These are phyloP conservation scores for Calyptommatus sinebrachiatus DNA, from an alignment of 2,113 vertebrate genomes.

Conservation along the genomic window DNA sequence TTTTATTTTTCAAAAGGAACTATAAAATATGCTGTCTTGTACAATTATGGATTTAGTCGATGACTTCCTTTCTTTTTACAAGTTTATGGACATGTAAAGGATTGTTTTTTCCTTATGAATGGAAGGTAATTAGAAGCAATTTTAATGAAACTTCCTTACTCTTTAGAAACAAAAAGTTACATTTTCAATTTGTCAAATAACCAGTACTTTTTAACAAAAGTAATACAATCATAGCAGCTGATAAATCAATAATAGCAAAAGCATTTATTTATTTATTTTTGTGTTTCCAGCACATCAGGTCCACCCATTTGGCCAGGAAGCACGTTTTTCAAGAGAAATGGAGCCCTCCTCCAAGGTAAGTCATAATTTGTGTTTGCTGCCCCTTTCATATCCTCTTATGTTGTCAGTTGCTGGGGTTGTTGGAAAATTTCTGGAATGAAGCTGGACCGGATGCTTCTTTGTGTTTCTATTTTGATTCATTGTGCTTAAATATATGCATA, in stretches of 20 bases:
- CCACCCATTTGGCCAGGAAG: conserved; percentile 96
- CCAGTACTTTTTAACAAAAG: not conserved
- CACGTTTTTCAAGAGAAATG: conserved; percentile 96
- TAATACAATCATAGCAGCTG: conserved; percentile 3
- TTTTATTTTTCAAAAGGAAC: not conserved
- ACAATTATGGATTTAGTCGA: not conserved
- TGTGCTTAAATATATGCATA: conserved; percentile 29
- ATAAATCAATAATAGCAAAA: not conserved
- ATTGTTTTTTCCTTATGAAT: conserved; percentile 15
- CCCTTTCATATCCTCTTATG: conserved; percentile 6
- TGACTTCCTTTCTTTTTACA: conserved; percentile 13
- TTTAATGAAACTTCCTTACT: conserved; percentile 33
- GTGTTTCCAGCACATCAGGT: conserved; percentile 81
- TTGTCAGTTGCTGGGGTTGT: conserved; percentile 36
- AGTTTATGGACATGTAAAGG: not conserved
- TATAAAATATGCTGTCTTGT: not conserved
- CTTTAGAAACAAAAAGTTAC: conserved; percentile 16
- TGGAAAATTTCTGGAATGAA: not conserved
- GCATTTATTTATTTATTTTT: conserved; percentile 41
- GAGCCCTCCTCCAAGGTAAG: conserved; percentile 96
- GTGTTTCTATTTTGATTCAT: conserved; percentile 26
- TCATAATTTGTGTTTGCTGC: conserved; percentile 9
- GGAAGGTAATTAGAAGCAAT: conserved; percentile 39
- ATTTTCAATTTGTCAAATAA: conserved; percentile 9
- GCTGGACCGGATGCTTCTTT: conserved; percentile 31